Evolutionary conservation across 2,888 invertebrate species (phyloP), one percentile per base, ranked within the genome.

Genomic region (Parnassius apollo): DNA sequence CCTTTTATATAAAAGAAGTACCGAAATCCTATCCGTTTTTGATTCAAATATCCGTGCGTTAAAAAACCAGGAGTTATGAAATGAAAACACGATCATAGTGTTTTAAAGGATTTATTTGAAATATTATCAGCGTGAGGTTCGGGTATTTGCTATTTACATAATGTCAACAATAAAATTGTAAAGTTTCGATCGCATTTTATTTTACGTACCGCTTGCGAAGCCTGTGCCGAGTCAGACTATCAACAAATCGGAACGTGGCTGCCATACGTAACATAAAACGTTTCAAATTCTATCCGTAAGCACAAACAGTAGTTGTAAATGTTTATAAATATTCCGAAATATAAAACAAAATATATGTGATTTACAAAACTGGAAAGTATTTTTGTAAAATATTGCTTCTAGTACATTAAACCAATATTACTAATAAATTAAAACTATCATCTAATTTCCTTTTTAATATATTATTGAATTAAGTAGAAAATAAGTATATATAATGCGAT

Each of bases 41-140:
- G 3, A 25, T 25, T 25, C 25, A 25, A 25, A 25, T 25, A 25
- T 4, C 25, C 25, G 25, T 25, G 4, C 25, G 4, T 4, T 3
- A 4, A 35, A 25, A 35, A 35, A 35, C 1, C 35, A 35, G 35
- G 35, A 35, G 35, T 35, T 35, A 35, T 35, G 3, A 59, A 73
- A 70, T 62, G 69, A 71, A 69, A 68, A 67, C 57, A 70, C 55
- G 42, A 13, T 59, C 60, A 3, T 75, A 75, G 76, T 80, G 77
- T 80, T 83, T 82, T 79, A 82, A 79, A 77, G 74, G 68, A 83
- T 88, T 86, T 87, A 88, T 88, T 88, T 72, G 79, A 85, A 78
- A 75, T 74, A 69, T 73, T 65, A 81, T 79, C 82, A 84, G 88
- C 87, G 87, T 89, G 89, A 81, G 75, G 76, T 81, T 80, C 74